A percentile compares a stretch with the other conserved stretches of the same genome.
These are phyloP conservation scores for Platygyra sinensis DNA, from an alignment of 64 coral and sea anemone genomes.

Conservation along the genomic window DNA sequence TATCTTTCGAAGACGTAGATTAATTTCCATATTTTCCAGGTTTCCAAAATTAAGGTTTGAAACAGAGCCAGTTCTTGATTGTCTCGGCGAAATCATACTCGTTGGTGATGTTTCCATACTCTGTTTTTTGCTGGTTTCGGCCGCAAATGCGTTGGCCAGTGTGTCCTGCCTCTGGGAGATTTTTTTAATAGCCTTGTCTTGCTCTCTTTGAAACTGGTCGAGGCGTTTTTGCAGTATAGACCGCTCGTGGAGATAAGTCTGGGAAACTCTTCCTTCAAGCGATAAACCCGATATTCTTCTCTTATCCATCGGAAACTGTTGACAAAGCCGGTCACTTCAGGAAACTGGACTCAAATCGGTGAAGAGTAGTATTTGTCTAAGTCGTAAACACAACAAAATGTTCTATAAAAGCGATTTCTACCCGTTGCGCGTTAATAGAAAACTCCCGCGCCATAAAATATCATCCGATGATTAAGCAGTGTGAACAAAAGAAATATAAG, in stretches of 20 bases:
- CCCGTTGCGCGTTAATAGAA: background rate
- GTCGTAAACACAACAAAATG: no score
- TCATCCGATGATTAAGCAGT: background rate
- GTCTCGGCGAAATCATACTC: background rate
- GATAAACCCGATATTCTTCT: background rate
- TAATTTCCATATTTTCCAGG: background rate
- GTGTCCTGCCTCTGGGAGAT: slow-evolving; percentile 1
- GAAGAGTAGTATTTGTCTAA: background rate
- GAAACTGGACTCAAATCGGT: background rate
- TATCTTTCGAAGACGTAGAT: background rate
- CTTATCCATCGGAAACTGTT: slow-evolving; percentile 5
- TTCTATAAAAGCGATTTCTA: background rate
- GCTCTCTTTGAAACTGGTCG: slow-evolving; percentile 6
- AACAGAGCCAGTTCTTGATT: background rate
- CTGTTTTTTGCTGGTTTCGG: background rate
- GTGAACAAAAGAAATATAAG: background rate
- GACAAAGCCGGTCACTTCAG: background rate
- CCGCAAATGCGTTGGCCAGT: background rate
- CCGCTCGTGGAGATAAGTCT: slow-evolving; percentile 17
- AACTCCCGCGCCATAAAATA: background rate
- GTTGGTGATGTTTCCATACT: background rate
- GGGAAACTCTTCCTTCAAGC: background rate
- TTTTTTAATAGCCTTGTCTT: slow-evolving; percentile 4
- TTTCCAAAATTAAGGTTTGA: background rate
- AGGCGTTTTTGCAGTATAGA: background rate